Evolutionary conservation across 1,140 invertebrate species (phyloP), one percentile per base, ranked within the genome.

Genomic region (Monochamus saltuarius): DNA sequence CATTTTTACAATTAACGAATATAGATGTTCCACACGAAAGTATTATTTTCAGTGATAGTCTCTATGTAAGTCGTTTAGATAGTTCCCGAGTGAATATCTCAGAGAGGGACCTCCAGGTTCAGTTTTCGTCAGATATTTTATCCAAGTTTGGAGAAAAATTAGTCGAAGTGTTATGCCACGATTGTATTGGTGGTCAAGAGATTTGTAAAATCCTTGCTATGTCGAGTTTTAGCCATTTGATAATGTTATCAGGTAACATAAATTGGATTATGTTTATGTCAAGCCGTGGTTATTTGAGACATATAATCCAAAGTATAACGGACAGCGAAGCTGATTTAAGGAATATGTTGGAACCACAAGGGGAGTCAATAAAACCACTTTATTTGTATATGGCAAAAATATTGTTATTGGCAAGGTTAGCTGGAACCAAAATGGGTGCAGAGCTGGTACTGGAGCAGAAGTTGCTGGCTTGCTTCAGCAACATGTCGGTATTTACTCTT

Each of bases 371-470:
- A 19, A 83, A 88, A 56, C 84, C 87, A 1, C 77, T 95, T 0
- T 96, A 93, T 79, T 83, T 95, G 1, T 95, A 92, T 77, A 90
- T 94, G 74, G 89, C 91, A 0, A 92, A 92, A 77, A 89, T 95
- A 86, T 84, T 91, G 49, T 81, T 94, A 54, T 81, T 96, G 11
- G 85, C 85, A 7, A 81, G 89, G 67, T 81, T 95, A 61, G 87
- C 90, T 0, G 84, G 85, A 13, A 61, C 84, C 0, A 79, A 84
- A 57, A 70, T 82, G 19, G 93, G 93, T 7, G 91, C 93, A 0
- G 86, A 89, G 66, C 81, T 87, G 13, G 70, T 95, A 7, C 69
- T 96, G 8, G 84, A 88, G 62, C 87, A 89, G 70, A 89, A 89
- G 37, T 79, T 89, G 1, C 79, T 95, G 46, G 81, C 84, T 0